Evolutionary conservation across 2,113 vertebrate genomes (phyloP), one percentile per base, ranked within the genome.

Genomic region (Sarotherodon lohbergeri): DNA sequence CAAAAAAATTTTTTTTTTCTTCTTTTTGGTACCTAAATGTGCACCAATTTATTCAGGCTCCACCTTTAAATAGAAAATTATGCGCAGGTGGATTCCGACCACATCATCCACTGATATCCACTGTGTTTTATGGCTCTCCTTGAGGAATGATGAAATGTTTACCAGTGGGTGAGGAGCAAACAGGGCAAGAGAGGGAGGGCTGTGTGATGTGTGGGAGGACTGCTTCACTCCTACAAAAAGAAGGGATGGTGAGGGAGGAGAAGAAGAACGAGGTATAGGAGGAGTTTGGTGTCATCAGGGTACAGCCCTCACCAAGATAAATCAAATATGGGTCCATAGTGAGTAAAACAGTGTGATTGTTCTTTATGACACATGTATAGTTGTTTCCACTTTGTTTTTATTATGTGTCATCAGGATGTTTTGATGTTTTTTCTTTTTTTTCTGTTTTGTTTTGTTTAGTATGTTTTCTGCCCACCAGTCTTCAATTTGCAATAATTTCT

Each of bases 111-210:
- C 85, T 54, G 81, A 91, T 61, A 48, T 46, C 39, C 73, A 71
- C 79, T 57, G 73, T 86, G 88, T 86, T 93, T 95, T 91, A 91
- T 84, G 88, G 80, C 86, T 95, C 90, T 95, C 94, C 93, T 95
- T 95, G 95, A 95, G 93, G 90, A 89, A 86, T 94, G 95, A 95
- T 95, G 90, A 92, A 95, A 94, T 93, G 93, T 95, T 93, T 95
- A 94, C 92, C 91, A 85, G 88, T 85, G 89, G 86, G 79, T 89
- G 86, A 94, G 88, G 91, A 88, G 86, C 90, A 92, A 89, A 83
- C 87, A 91, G 66, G 57, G 57, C 78, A 52, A 79, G 76, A 61
- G 41, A 13, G 50, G 48, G 71, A 46, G 88, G 61, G 73, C 48
- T 29, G 54, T 54, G 84, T 55, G 81, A 85, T 86, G 61, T 86